Evolutionary conservation across 2,113 vertebrate species (phyloP).

Genomic region (Turnix velox): DNA sequence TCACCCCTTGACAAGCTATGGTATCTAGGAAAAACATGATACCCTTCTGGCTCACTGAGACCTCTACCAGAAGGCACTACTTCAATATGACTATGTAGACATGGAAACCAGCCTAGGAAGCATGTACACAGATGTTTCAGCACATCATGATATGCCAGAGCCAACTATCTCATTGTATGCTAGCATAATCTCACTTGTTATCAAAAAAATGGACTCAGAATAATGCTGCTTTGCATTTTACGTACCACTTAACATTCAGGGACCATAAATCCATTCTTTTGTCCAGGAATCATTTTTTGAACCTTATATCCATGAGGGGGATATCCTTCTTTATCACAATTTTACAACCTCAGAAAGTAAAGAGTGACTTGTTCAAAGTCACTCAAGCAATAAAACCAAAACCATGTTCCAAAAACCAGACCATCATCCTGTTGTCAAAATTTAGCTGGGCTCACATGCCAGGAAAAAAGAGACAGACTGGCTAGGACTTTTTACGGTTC

Average conservation of each 20-base stretch:
- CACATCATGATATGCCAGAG: background rate
- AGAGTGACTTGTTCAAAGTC: constrained; percentile 3
- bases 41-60: background rate
- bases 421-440: constrained; percentile 12
- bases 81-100: background rate
- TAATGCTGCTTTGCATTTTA: background rate
- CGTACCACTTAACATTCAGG: background rate
- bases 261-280: background rate
- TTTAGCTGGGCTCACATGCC: background rate
- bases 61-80: background rate
- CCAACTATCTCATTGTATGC: background rate
- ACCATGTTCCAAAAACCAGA: constrained; percentile 14
- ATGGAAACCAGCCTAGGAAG: background rate
- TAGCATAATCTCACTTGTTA: background rate
- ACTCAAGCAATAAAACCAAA: constrained; percentile 17
- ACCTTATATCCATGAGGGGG: background rate
- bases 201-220: background rate
- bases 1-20: background rate
- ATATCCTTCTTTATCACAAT: background rate
- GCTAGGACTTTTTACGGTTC: constrained; percentile 13
- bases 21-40: background rate
- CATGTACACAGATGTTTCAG: background rate
- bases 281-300: background rate
- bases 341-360: background rate
- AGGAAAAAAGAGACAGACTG: constrained; percentile 18